A percentile compares a stretch with the other conserved stretches of the same genome.
Evolutionary conservation across 2,797 vertebrate genomes (phyloP).

Genomic region (Ceryle rudis): DNA sequence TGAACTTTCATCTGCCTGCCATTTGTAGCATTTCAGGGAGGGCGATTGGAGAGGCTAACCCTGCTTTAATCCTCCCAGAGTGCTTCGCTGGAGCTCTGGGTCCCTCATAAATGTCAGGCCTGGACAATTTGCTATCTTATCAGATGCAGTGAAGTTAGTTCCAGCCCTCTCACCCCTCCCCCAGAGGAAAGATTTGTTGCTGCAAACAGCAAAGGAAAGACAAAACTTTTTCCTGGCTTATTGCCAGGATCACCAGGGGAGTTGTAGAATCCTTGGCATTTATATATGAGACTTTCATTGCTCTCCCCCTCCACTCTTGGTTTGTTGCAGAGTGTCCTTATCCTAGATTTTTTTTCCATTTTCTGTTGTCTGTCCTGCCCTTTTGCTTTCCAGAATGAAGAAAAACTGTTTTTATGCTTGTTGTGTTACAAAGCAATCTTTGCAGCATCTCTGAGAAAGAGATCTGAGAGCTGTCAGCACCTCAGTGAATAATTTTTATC

Average conservation of each 20-base stretch:
- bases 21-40: conserved; percentile 53
- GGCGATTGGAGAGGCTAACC: not conserved
- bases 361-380: not conserved
- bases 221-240: conserved; percentile 76
- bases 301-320: not conserved
- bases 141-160: conserved; percentile 30
- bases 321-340: conserved; percentile 5
- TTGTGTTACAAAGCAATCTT: not conserved
- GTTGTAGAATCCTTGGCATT: conserved; percentile 77
- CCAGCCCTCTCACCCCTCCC: conserved; percentile 31
- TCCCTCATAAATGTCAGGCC: conserved; percentile 73
- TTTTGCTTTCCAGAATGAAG: not conserved
- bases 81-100: conserved; percentile 33
- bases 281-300: conserved; percentile 64
- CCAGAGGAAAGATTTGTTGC: conserved; percentile 60
- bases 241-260: conserved; percentile 69
- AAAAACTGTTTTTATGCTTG: not conserved
- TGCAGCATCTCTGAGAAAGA: not conserved
- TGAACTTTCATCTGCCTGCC: conserved; percentile 62
- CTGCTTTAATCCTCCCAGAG: conserved; percentile 68
- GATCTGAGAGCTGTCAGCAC: not conserved
- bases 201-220: conserved; percentile 68
- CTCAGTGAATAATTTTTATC: not conserved
- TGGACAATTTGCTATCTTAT: conserved; percentile 62
- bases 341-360: not conserved